phyloP scores from a whole-genome alignment of 2,797 vertebrate genomes.

The Xerus rutilus region DNA sequence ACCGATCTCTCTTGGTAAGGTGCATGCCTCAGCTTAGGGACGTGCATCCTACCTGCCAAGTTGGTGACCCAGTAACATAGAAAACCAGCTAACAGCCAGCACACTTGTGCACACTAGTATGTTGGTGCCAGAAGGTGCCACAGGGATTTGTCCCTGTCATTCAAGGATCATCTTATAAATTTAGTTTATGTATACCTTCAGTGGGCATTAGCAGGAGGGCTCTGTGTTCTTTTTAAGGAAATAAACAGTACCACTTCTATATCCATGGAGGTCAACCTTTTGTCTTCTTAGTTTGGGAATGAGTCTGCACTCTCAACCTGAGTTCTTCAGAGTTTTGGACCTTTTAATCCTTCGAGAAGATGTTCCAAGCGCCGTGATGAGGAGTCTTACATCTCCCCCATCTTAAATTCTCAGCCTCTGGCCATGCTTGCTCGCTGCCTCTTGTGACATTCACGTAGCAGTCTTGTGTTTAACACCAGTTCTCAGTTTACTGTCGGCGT shows the following conservation, averaged over 20 bases:
- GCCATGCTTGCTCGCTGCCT: accelerated
- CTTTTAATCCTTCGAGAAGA: neutral
- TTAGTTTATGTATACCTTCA: accelerated
- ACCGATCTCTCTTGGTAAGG: neutral
- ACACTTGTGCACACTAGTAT: accelerated
- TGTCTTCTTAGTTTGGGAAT: neutral
- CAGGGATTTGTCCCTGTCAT: neutral
- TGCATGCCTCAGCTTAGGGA: accelerated
- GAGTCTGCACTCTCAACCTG: neutral
- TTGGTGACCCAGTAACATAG: accelerated
- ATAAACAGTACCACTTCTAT: accelerated
- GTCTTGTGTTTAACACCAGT: accelerated
- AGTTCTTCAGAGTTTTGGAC: neutral
- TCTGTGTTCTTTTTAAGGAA: too few relatives aligned
- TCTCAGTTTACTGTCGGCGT: accelerated
- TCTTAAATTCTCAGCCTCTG: accelerated
- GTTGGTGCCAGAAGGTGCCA: neutral
- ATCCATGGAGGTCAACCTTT: accelerated
- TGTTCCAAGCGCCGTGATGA: accelerated
- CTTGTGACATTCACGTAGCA: accelerated
- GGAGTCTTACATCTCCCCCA: accelerated
- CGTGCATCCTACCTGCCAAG: neutral
- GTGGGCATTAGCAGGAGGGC: too few relatives aligned
- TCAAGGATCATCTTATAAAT: accelerated
- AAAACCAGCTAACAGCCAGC: accelerated